A percentile compares a stretch with the other conserved stretches of the same genome.
These are phyloP conservation scores for Phoenicopterus ruber DNA, from an alignment of 2,113 vertebrate genomes.

Conservation along the genomic window DNA sequence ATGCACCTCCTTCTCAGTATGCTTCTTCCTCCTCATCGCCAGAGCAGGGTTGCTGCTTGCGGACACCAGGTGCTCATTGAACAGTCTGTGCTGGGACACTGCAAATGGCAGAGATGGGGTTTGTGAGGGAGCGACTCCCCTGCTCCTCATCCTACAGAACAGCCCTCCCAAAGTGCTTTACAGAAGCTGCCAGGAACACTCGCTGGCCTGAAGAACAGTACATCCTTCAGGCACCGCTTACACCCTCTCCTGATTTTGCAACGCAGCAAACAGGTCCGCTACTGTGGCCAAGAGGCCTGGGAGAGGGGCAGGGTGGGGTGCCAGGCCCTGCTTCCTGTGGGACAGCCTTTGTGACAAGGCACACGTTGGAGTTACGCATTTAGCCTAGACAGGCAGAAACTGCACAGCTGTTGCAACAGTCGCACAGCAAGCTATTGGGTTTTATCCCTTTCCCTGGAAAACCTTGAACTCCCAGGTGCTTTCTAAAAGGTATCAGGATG, in stretches of 20 bases:
- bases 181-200: background rate
- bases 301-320: background rate
- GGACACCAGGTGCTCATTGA: slow-evolving; percentile 96
- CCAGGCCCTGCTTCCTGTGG: background rate
- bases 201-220: background rate
- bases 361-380: accelerated
- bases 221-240: background rate
- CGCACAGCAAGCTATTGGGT: background rate
- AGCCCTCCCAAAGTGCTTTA: background rate
- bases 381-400: background rate
- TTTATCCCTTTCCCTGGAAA: background rate
- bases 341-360: background rate
- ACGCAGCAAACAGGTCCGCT: background rate
- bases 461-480: background rate
- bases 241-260: background rate
- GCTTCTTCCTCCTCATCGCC: slow-evolving; percentile 93
- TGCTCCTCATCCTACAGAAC: background rate
- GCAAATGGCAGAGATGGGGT: background rate
- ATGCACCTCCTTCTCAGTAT: slow-evolving; percentile 93
- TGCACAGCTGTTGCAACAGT: background rate
- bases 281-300: background rate
- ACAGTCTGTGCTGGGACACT: slow-evolving; percentile 94
- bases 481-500: background rate
- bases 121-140: background rate
- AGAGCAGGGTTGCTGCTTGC: slow-evolving; percentile 93